These are phyloP conservation scores for Meloidogyne floridensis DNA, from an alignment of 1,140 invertebrate genomes.

Conservation along the genomic window DNA sequence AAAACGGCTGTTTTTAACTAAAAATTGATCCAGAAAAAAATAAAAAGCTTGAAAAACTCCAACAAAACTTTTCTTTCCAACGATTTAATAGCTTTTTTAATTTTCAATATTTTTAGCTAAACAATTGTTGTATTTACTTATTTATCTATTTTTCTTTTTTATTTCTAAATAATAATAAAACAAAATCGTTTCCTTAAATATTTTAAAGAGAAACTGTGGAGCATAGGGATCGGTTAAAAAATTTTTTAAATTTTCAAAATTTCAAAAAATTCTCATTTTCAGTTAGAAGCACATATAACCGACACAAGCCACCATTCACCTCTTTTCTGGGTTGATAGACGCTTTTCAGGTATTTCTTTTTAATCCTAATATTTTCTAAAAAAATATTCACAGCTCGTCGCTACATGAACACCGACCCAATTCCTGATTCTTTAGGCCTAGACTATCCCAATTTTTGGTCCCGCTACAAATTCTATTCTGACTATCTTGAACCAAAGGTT, in stretches of 20 bases:
- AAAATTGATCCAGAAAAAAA: neutral
- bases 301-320: constrained; percentile 51
- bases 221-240: too few relatives aligned
- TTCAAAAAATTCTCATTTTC: constrained; percentile 15
- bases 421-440: constrained; percentile 54
- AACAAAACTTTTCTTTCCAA: neutral
- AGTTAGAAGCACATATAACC: constrained; percentile 54
- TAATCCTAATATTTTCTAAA: neutral
- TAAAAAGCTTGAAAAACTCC: neutral
- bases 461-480: constrained; percentile 63
- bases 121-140: neutral
- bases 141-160: neutral
- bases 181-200: neutral
- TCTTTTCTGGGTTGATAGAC: constrained; percentile 56
- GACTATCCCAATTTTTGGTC: constrained; percentile 49
- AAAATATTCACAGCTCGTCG: constrained; percentile 42
- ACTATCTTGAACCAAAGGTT: constrained; percentile 57
- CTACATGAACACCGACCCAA: constrained; percentile 59
- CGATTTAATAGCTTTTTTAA: too few relatives aligned
- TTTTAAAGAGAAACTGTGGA: neutral
- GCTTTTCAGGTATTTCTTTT: constrained; percentile 36
- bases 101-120: neutral
- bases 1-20: neutral
- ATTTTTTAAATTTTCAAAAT: too few relatives aligned
- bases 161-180: too few relatives aligned